Percentiles rank a stretch among this genome's conserved stretches.
These are phyloP conservation scores for Alethe castanea DNA, from an alignment of 2,113 vertebrate genomes.

Conservation along the genomic window DNA sequence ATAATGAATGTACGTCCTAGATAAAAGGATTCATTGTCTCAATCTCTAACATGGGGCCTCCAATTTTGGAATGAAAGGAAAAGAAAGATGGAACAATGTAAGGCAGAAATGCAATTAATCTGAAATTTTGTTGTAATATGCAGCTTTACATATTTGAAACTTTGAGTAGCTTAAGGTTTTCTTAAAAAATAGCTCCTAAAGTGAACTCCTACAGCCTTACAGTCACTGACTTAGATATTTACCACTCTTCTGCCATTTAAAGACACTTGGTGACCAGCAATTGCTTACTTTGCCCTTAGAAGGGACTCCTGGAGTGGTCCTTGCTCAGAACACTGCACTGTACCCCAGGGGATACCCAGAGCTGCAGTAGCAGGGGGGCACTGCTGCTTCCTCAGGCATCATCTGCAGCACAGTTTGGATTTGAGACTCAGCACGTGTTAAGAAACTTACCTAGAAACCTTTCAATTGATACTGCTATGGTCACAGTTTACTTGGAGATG, in stretches of 20 bases:
- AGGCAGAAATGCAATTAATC: neutral
- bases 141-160: neutral
- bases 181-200: neutral
- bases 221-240: neutral
- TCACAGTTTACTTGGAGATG: neutral
- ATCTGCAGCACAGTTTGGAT: neutral
- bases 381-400: neutral
- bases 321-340: neutral
- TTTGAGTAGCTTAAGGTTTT: neutral
- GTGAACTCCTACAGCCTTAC: neutral
- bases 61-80: neutral
- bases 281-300: neutral
- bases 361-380: neutral
- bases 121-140: neutral
- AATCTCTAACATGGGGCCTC: neutral
- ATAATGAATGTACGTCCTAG: conserved; percentile 51
- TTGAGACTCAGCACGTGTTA: fast-evolving
- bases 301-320: neutral
- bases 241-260: neutral
- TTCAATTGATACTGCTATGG: neutral
- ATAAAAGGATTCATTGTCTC: conserved; percentile 59
- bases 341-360: neutral
- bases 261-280: neutral
- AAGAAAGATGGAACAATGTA: neutral
- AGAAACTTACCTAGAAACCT: neutral